Evolutionary conservation across 1,140 invertebrate species (phyloP).

Genomic region (Paraescarpia echinospica): DNA sequence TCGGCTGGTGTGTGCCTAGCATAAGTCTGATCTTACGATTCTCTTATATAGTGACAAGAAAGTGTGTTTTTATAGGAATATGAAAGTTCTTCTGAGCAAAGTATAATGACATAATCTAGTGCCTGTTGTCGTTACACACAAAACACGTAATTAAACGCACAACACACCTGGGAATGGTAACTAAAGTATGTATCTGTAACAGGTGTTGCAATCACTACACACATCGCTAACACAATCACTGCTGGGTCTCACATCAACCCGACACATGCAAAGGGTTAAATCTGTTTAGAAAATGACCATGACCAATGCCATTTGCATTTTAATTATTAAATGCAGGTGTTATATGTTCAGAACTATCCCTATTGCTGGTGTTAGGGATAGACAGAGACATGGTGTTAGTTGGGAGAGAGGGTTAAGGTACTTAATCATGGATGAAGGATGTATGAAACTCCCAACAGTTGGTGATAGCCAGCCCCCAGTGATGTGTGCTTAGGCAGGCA

Average conservation of each 20-base stretch:
- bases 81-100: too few relatives aligned
- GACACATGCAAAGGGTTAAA: background rate
- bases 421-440: background rate
- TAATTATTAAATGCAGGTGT: constrained; percentile 6
- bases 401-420: background rate
- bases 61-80: too few relatives aligned
- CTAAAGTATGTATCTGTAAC: background rate
- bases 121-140: background rate
- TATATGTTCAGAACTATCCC: background rate
- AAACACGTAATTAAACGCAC: background rate
- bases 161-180: background rate
- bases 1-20: too few relatives aligned
- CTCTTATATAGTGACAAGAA: too few relatives aligned
- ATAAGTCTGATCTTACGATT: too few relatives aligned
- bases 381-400: too few relatives aligned
- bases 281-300: background rate
- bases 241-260: background rate
- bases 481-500: background rate
- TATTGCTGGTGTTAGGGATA: too few relatives aligned
- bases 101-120: background rate
- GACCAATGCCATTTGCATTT: background rate
- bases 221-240: background rate
- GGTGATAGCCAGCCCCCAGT: background rate
- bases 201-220: background rate
- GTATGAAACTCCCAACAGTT: background rate